Conservation (phyloP, 2,113 vertebrate species). For the Pimephales promelas region DNA sequence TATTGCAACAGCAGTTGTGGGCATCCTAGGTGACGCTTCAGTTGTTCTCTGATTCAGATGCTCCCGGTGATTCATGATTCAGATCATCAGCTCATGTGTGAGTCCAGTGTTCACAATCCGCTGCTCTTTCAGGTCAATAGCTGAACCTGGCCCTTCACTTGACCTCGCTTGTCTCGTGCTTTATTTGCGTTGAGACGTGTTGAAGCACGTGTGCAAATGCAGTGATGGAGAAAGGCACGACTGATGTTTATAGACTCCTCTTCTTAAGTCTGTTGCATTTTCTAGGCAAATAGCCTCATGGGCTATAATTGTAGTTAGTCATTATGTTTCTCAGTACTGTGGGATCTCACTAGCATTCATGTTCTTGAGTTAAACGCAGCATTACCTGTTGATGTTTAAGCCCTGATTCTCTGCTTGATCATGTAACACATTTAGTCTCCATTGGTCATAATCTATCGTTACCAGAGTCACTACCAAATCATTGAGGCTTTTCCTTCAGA, state of each 20-base stretch:
- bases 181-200: neutral
- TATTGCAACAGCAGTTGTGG: too few species aligned
- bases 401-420: constrained; percentile 19
- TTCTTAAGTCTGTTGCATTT: constrained; percentile 27
- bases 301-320: constrained; percentile 41
- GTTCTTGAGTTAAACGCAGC: neutral
- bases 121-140: neutral
- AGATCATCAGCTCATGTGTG: neutral
- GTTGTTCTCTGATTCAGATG: neutral
- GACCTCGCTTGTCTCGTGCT: neutral
- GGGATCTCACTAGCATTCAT: neutral
- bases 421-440: neutral
- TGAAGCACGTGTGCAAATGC: constrained; percentile 7
- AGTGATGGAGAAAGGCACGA: neutral
- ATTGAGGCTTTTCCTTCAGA: constrained; percentile 12
- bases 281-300: constrained; percentile 26
- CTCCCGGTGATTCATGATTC: neutral
- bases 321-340: constrained; percentile 19
- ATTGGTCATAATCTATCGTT: too few species aligned
- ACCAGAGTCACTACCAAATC: too few species aligned
- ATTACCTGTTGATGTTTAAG: constrained; percentile 38
- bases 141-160: neutral
- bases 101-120: neutral
- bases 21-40: neutral
- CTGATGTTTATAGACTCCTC: constrained; percentile 15